Evolutionary conservation across 2,797 vertebrate species (phyloP), one percentile per base, ranked within the genome.

Genomic region (Epinephelus malabaricus): DNA sequence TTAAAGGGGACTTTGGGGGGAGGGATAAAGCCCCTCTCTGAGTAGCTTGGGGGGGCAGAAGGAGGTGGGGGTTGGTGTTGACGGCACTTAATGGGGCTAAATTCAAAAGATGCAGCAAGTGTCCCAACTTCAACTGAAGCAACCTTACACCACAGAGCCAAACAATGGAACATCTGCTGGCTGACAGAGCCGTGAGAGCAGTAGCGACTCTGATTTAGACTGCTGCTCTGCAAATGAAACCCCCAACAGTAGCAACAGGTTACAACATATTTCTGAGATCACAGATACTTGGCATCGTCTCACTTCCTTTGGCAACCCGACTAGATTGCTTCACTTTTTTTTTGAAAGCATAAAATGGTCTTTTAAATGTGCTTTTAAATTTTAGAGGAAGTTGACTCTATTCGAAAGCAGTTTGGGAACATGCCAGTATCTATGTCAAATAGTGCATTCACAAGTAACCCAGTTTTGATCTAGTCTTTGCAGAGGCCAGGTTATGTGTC

Each of bases 31-130:
- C 72, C 72, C 72, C 83, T 79, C 63, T 76, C 51, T 71, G 86
- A 83, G 89, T 82, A 81, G 90, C 87, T 86, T 69, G 66, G 55
- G 79, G 84, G 82, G 34, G 56, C 23, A 65, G 34, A 51, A 30
- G 59, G 66, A 19, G 74, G 50, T 53, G 84, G 86, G 81, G 85
- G 84, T 62, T 59, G 72, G 78, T 73, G 74, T 59, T 78, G 81
- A 76, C 13, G 38, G 79, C 62, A 69, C 79, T 93, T 85, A 94
- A 89, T 91, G 82, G 88, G 80, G 68, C 64, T 60, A 69, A 83
- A 95, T 94, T 94, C 92, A 95, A 94, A 94, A 94, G 93, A 94
- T 91, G 93, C 92, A 92, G 91, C 88, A 92, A 93, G 91, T 92
- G 89, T 92, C 93, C 89, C 88, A 90, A 93, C 91, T 87, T 94